A percentile compares a stretch with the other conserved stretches of the same genome.
phyloP scores from a whole-genome alignment of 2,113 vertebrate species.

The Corydoras sp. region DNA sequence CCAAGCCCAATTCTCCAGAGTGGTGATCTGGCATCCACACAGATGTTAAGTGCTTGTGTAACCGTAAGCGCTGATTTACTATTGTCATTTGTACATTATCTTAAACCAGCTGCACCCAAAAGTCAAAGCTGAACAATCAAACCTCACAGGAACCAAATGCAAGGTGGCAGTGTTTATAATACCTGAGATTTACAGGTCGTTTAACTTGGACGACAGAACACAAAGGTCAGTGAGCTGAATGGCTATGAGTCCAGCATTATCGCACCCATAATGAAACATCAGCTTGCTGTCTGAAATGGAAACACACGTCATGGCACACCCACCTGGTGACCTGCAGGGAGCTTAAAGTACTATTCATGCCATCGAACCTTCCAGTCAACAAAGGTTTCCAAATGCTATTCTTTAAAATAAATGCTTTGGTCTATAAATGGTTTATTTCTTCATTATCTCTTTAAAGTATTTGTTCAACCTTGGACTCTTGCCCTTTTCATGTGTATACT shows the following conservation, averaged over 20 bases:
- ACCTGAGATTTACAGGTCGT: neutral
- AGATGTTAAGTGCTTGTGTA: neutral
- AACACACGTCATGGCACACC: neutral
- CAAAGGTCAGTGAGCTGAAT: too few relatives aligned
- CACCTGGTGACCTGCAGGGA: slow-evolving; percentile 3
- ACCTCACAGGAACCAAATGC: neutral
- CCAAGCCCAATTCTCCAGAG: slow-evolving; percentile 13
- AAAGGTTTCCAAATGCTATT: too few relatives aligned
- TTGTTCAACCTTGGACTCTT: too few relatives aligned
- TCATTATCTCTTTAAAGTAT: neutral
- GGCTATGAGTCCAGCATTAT: too few relatives aligned
- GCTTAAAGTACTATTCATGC: neutral
- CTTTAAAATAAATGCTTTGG: neutral
- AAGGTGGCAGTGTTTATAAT: neutral
- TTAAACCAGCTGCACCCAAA: neutral
- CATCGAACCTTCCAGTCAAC: too few relatives aligned
- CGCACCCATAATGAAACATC: too few relatives aligned
- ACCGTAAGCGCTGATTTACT: slow-evolving; percentile 7
- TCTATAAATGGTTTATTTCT: neutral
- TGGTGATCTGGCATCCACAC: slow-evolving; percentile 11
- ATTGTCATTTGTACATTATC: neutral
- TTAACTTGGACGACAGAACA: neutral
- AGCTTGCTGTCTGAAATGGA: too few relatives aligned
- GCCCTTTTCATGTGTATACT: too few relatives aligned
- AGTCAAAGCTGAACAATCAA: neutral